Base-by-base conservation (phyloP, 2,113 vertebrate species). In the Ceyx cyanopectus region DNA sequence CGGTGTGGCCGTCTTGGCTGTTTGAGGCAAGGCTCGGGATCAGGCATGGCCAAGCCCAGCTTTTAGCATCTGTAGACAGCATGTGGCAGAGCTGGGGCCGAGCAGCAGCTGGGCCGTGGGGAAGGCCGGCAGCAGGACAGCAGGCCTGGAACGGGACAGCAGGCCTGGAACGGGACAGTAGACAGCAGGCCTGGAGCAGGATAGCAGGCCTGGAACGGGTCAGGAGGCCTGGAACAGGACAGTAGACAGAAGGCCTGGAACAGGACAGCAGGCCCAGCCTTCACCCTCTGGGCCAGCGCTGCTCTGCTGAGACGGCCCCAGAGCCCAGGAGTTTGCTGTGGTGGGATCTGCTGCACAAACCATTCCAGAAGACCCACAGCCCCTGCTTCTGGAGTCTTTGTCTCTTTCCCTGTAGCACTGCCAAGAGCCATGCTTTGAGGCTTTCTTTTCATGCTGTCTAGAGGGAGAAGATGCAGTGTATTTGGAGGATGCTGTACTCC, bases 1-100 rank as follows among this genome's bases (percentile, higher is more conserved):
- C 22, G 7, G 46, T 45, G 74, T 65, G 77, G 57, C 77, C 96
- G 94, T 92, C 84, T 95, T 93, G 46, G 96, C 92, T 94, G 94
- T 91, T 97, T 24, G 19, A 81, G 69, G 48, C 81, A 75, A 81
- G 62, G 54, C 81, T 77, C 79, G 60, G 76, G 92, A 91, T 77
- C 7, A n/a, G 68, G 72, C 93, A 77, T 26, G 19, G 12, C 51
- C 46, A 80, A 84, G 79, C 67, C 63, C 58, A 45, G 85, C 46
- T 90, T 85, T 82, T 26, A 77, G 82, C 82, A 91, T 92, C 79
- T 90, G 90, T 56, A 77, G 75, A 61, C 85, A 95, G 51, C 73
- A 75, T 81, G 79, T 88, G 85, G n/a, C 0, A 40, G 78, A 80
- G 51, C n/a, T 15, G 82, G 61, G 63, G 67, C 75, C 0, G 1